Conservation (phyloP, 1,140 invertebrate genomes). For the Drosophila arawakana region DNA sequence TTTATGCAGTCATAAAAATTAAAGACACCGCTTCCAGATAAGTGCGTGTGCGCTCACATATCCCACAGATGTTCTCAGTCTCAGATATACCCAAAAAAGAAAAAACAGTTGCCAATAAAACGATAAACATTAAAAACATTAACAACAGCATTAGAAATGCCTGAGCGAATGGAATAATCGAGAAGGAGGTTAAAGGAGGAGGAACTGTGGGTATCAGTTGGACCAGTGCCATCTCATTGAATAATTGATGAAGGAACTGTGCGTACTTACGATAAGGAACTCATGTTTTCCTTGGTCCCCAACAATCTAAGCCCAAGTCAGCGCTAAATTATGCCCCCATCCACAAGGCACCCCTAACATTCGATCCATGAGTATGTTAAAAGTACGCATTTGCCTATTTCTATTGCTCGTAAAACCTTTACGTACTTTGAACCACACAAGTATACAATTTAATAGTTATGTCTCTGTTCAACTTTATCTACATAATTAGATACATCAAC, state of each 20-base stretch:
- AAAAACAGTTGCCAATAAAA: constrained; percentile 68
- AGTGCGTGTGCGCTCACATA: constrained; percentile 70
- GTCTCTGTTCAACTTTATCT: constrained; percentile 11
- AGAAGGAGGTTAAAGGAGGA: background rate
- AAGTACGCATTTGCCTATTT: constrained; percentile 6
- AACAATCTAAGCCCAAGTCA: constrained; percentile 34
- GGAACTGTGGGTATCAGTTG: constrained; percentile 6
- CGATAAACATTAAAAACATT: constrained; percentile 73
- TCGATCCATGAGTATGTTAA: constrained; percentile 1
- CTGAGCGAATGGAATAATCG: constrained; percentile 8
- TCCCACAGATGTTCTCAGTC: constrained; percentile 41
- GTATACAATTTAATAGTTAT: constrained; percentile 13
- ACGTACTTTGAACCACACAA: background rate
- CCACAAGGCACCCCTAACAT: background rate
- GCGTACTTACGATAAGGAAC: constrained; percentile 34
- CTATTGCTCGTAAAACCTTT: constrained; percentile 8
- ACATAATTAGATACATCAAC: background rate
- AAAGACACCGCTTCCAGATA: constrained; percentile 67
- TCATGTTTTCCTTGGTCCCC: constrained; percentile 21
- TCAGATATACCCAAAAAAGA: background rate
- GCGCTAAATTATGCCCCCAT: constrained; percentile 59
- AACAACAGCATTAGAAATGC: constrained; percentile 74
- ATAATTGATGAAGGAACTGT: constrained; percentile 62
- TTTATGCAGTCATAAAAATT: constrained; percentile 80
- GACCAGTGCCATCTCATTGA: constrained; percentile 60